Base-by-base conservation (phyloP, 2,797 vertebrate genomes). In the Anabacerthia variegaticeps region DNA sequence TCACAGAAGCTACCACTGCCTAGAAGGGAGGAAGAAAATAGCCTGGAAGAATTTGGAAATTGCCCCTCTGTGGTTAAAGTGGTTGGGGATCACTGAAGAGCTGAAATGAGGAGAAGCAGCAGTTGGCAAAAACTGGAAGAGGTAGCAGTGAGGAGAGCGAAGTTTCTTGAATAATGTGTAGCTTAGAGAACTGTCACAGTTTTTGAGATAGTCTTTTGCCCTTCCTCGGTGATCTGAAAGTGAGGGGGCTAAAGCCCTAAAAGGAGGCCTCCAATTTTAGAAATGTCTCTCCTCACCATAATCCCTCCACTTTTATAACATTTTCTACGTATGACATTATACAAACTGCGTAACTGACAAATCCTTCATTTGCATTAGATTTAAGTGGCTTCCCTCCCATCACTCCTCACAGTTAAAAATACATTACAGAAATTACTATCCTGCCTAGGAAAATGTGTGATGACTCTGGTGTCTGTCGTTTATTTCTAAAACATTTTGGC, bases 401-500 rank as follows among this genome's bases (percentile, higher is more conserved):
- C 95, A 83, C 89, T 96, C 95, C 80, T 96, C 93, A 95, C 15
- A 7, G 94, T 95, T 97, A 97, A 98, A 98, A 98, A 97, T 97
- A 96, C 85, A 85, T 96, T 84, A 91, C 87, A 95, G 93, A 97
- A 97, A 97, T 98, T 96, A 96, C 96, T 96, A 86, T 74, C 93
- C 93, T 95, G 95, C 95, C 96, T 96, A 27, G 61, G 85, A 97
- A 97, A 97, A 97, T 82, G 94, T 58, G 88, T 75, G 65, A 88
- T 24, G 54, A 78, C 90, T 96, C 91, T 90, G 86, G 88, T 95
- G 89, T 95, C 95, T 97, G 95, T 88, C 49, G 3, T 97, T 97
- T 97, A 94, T 97, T 97, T 97, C 96, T 96, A 95, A 97, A 98
- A 98, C 95, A 96, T 96, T 96, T 96, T 97, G 97, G 94, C 96